A percentile compares a stretch with the other conserved stretches of the same genome.
phyloP scores from a whole-genome alignment of 2,797 vertebrate genomes.

The Danio choprae region DNA sequence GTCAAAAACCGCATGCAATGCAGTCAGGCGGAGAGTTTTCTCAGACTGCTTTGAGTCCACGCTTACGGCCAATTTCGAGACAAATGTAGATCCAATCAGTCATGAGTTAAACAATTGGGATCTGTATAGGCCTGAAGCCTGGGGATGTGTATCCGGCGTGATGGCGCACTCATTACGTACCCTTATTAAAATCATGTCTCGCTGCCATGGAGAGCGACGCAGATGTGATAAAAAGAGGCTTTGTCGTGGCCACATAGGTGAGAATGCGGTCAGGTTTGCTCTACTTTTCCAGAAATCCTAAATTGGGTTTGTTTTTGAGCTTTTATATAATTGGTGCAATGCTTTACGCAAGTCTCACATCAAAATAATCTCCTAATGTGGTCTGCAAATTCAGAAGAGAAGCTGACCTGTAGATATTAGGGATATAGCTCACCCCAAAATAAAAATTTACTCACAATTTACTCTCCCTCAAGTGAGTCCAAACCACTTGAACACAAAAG shows the following conservation, averaged over 20 bases:
- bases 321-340: neutral
- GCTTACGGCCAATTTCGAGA: constrained; percentile 41
- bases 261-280: constrained; percentile 26
- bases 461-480: too few relatives aligned
- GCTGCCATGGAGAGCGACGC: neutral
- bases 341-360: neutral
- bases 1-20: constrained; percentile 6
- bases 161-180: neutral
- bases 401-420: neutral
- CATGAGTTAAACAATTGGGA: constrained; percentile 42
- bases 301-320: neutral
- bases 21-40: constrained; percentile 41
- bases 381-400: neutral
- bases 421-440: neutral
- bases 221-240: constrained; percentile 49
- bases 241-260: constrained; percentile 56
- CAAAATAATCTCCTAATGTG: neutral
- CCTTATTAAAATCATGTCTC: constrained; percentile 24
- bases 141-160: neutral
- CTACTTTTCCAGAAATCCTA: too few relatives aligned
- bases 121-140: constrained; percentile 17
- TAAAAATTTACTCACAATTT: too few relatives aligned
- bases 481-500: neutral
- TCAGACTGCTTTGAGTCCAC: constrained; percentile 31
- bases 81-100: constrained; percentile 46